phyloP scores from a whole-genome alignment of 53 echinoderm and acorn worm species.

The Holothuria leucospilota region DNA sequence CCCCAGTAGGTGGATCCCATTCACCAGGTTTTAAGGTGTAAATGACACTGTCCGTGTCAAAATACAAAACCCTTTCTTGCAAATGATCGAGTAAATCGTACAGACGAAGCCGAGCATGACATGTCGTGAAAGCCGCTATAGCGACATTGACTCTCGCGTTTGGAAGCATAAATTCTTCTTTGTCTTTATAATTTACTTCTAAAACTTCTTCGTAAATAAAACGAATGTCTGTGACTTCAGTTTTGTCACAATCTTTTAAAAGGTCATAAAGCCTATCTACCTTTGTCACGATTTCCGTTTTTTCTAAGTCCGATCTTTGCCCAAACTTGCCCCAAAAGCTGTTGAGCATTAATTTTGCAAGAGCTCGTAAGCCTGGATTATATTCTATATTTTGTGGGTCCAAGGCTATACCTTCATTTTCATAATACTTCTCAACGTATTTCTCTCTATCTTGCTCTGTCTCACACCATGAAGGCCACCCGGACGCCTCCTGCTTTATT shows the following conservation, averaged over 20 bases:
- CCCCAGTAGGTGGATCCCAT: constrained; percentile 25
- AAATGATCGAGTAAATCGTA: constrained; percentile 53
- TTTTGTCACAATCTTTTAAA: constrained; percentile 42
- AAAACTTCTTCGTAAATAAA: constrained; percentile 57
- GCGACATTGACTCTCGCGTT: constrained; percentile 39
- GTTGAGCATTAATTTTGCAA: constrained; percentile 74
- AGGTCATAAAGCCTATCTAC: constrained; percentile 24
- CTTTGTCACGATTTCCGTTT: constrained; percentile 19
- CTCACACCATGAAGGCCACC: constrained; percentile 74
- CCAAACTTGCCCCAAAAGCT: constrained; percentile 70
- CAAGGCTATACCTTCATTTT: constrained; percentile 65
- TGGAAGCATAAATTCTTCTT: constrained; percentile 38
- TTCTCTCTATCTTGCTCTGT: constrained; percentile 54
- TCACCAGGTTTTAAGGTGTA: no score
- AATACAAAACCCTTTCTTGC: constrained; percentile 48
- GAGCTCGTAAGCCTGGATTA: constrained; percentile 70
- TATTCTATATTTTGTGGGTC: constrained; percentile 60
- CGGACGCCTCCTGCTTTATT: constrained; percentile 74
- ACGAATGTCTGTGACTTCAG: constrained; percentile 44
- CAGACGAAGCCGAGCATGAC: constrained; percentile 46
- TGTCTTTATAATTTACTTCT: constrained; percentile 24
- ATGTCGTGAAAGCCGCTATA: constrained; percentile 57
- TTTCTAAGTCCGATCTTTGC: constrained; percentile 19
- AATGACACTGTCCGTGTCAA: constrained; percentile 7
- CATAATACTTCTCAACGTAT: constrained; percentile 55